Base-by-base conservation (phyloP, 2,888 invertebrate species). In the Dicyrtoma fusca region DNA sequence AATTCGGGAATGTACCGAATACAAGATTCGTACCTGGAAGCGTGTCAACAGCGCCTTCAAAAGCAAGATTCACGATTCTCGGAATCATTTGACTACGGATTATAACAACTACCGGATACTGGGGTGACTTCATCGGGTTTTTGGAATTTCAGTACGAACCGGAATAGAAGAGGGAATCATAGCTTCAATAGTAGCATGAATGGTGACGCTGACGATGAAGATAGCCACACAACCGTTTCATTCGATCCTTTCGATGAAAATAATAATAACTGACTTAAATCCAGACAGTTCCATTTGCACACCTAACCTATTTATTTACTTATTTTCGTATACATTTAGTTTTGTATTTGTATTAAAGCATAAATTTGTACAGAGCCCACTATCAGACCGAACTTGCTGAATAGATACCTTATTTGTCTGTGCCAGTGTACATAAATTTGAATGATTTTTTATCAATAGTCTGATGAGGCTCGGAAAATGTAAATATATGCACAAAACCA, bases 1-100 rank as follows among this genome's bases (percentile, higher is more conserved):
- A 94, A 94, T 84, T 90, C 92, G 1, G 95, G 95, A 57, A 94
- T 94, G 88, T 95, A 94, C 85, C 88, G 94, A 74, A 92, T 95
- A 83, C 92, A 94, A 83, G 94, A 94, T 84, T 89, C 90, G 80
- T 92, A 92, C 82, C 85, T 95, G 82, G 92, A 93, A 84, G 94
- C 92, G 80, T 95, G 93, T 83, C 91, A 93, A 82, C 91, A 91
- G 83, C 89, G 91, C 81, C 87, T 94, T 82, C 91, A 92, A 84
- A 92, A 92, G 84, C 94, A 94, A 84, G 94, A 94, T 85, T 94
- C 94, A 74, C 88, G 91, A 81, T 91, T 90, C 84, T 91, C 91
- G 77, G 92, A 92, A 84, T 90, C 90, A 81, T 91, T 92, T 83
- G 92, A 92, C 84, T 91, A 88, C 82, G 89, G 89, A 79, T 86